Base-by-base conservation (phyloP, 2,888 invertebrate species). In the Catocala sponsa region DNA sequence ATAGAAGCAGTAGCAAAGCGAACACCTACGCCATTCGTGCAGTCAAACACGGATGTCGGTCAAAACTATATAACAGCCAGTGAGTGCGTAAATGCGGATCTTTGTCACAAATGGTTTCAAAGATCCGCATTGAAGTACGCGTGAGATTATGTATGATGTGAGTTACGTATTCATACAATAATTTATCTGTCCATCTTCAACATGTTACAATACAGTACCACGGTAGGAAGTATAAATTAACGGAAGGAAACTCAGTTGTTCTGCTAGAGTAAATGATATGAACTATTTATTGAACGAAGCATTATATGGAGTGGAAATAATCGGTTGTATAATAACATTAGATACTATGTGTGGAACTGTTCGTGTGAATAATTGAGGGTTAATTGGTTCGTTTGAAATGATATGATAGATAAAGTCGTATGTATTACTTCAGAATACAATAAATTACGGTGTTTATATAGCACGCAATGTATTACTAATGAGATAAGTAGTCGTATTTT, bases 171-270 rank as follows among this genome's bases (percentile, higher is more conserved):
- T 7, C 35, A 7, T 38, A 38, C 35, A 38, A 38, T 38, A 10
- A 47, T 7, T 57, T 51, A 69, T 67, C 51, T 43, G 49, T 52
- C 12, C 7, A 61, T 67, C 61, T 55, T 4, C 57, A 42, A 38
- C 53, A 57, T 59, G 58, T 33, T 47, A 55, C n/a, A 44, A 6
- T 48, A 42, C 44, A 60, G 32, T 43, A 57, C 9, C 46, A 38
- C 44, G 59, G 48, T 75, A 82, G 83, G 79, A 84, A 84, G 76
- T 80, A 70, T 74, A 75, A 64, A 77, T 70, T 65, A 84, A 83
- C 82, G 87, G 87, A 87, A 87, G 87, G 82, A 86, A 84, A 66
- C 63, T 65, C 46, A 46, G 51, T 62, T 70, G 84, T 85, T 82
- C 76, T 76, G 79, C 75, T 79, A 80, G 76, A 83, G 80, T 79